phyloP scores from a whole-genome alignment of 2,797 vertebrate species.

The Labeo calbasu region DNA sequence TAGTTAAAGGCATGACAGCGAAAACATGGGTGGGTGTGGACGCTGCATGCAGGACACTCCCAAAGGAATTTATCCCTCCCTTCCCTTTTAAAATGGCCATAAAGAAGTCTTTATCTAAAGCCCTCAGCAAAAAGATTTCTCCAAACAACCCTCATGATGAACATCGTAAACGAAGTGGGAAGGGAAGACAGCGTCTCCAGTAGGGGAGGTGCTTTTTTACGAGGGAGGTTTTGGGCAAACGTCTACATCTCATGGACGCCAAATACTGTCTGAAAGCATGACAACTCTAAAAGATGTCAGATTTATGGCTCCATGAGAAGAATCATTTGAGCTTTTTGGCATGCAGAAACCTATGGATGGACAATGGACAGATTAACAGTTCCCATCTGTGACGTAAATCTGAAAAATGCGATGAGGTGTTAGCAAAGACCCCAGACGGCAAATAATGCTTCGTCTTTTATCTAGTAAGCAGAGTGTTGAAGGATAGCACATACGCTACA shows the following conservation, averaged over 20 bases:
- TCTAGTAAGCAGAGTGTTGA: slow-evolving; percentile 27
- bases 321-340: slow-evolving; percentile 20
- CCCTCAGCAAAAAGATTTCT: slow-evolving; percentile 42
- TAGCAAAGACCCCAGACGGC: slow-evolving; percentile 27
- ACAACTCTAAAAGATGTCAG: neutral
- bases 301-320: slow-evolving; percentile 14
- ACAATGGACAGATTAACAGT: slow-evolving; percentile 26
- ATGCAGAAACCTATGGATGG: neutral
- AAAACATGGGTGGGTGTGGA: slow-evolving; percentile 62
- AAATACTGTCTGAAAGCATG: slow-evolving; percentile 16
- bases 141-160: slow-evolving; percentile 52
- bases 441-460: slow-evolving; percentile 2
- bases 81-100: slow-evolving; percentile 60
- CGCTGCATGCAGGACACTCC: slow-evolving; percentile 51
- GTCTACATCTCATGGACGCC: slow-evolving; percentile 27
- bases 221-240: slow-evolving; percentile 10
- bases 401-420: slow-evolving; percentile 23
- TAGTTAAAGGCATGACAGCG: slow-evolving; percentile 33
- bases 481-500: slow-evolving; percentile 5
- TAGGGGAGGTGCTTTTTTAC: slow-evolving; percentile 20
- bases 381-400: slow-evolving; percentile 30
- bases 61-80: slow-evolving; percentile 59
- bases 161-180: slow-evolving; percentile 48
- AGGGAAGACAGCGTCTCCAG: slow-evolving; percentile 15
- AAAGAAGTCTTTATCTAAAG: slow-evolving; percentile 68